Evolutionary conservation across 1,140 invertebrate species (phyloP), one percentile per base, ranked within the genome.

Genomic region (Halyomorpha halys): DNA sequence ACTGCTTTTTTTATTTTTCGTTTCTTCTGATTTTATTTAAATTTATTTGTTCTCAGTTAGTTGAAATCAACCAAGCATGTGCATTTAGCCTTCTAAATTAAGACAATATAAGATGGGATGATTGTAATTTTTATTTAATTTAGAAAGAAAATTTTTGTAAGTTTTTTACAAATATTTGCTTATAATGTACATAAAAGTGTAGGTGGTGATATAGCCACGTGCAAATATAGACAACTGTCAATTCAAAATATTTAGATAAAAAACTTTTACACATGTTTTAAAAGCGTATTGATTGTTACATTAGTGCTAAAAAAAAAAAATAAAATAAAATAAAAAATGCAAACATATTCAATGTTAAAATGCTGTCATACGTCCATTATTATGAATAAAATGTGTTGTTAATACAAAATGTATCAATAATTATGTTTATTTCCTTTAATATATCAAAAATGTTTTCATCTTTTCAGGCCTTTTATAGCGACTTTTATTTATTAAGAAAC

Each of bases 331-430:
- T 30, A 4, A 30, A 61, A 65, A 65, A 53, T 61, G 64, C 64
- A 65, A 39, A 65, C 60, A 56, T 65, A 62, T 65, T 65, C 64
- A 65, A 65, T 65, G 64, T 65, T 65, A 65, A 64, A 63, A 21
- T 59, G 64, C 64, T 65, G 64, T 65, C 64, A 65, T 65, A 61
- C 64, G 64, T 65, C 64, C 64, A 65, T 65, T 61, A 65, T 65
- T 65, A 65, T 65, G 60, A 65, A 65, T 61, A 65, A 59, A 65
- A 61, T 47, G 64, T 65, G 64, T 65, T 65, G 64, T 65, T 65
- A 62, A 53, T 61, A 59, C 18, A 25, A 39, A 39, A 39, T 8
- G 13, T 39, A 39, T 39, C 1, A 39, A 39, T 39, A 53, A 53
- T 21, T 53, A 53, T 53, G 8, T 25, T 53, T 53, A 4, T 53